Percentiles rank a stretch among this genome's conserved stretches.
These are phyloP conservation scores for Thrips palmi DNA, from an alignment of 1,140 invertebrate genomes.

Conservation along the genomic window DNA sequence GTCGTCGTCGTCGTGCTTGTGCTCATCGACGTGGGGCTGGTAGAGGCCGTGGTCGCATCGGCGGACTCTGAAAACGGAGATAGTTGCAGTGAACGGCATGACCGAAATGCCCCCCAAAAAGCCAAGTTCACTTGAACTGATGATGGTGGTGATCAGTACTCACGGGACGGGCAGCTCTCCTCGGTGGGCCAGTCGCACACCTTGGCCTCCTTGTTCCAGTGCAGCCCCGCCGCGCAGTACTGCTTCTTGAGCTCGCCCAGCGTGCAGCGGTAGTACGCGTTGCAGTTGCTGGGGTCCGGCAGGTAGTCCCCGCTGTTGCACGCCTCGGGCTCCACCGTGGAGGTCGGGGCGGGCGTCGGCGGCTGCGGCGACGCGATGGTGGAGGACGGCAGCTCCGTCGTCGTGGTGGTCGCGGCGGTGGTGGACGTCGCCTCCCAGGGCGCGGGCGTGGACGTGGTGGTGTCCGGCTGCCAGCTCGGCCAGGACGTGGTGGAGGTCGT, in stretches of 20 bases:
- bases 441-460: slow-evolving; percentile 10
- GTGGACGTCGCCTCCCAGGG: slow-evolving; percentile 27
- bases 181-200: slow-evolving; percentile 60
- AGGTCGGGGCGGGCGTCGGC: slow-evolving; percentile 3
- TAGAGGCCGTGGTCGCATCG: slow-evolving; percentile 12
- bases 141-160: slow-evolving; percentile 9
- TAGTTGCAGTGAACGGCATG: no score
- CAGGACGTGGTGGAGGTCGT: slow-evolving; percentile 7
- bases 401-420: slow-evolving; percentile 23
- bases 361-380: slow-evolving; percentile 14
- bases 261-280: slow-evolving; percentile 54
- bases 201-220: slow-evolving; percentile 48
- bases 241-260: slow-evolving; percentile 43
- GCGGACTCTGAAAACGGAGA: no score
- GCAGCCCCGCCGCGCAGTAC: slow-evolving; percentile 56
- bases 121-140: no score
- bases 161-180: slow-evolving; percentile 36
- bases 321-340: slow-evolving; percentile 12
- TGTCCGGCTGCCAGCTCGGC: slow-evolving; percentile 5
- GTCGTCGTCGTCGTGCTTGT: slow-evolving; percentile 6
- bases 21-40: slow-evolving; percentile 2
- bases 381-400: slow-evolving; percentile 10
- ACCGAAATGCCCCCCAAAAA: no score
- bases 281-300: slow-evolving; percentile 46
- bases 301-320: slow-evolving; percentile 45